Evolutionary conservation across 2,113 vertebrate species (phyloP), one percentile per base, ranked within the genome.

Genomic region (Callithrix jacchus): DNA sequence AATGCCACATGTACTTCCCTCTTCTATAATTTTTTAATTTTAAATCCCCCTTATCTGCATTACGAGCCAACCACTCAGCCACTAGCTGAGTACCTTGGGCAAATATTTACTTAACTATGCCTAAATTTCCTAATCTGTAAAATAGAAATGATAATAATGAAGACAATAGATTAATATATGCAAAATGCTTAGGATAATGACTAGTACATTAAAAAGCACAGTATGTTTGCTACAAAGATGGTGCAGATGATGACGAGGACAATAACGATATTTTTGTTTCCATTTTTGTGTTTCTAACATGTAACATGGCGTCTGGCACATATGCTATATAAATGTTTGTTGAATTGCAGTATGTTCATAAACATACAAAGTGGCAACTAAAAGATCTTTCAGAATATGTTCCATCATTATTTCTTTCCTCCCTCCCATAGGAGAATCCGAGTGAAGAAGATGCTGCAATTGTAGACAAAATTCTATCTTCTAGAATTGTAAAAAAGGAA

Each of bases 381-480:
- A 94, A 92, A 80, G 21, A 56, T 14, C 82, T 92, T 90, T 94
- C n/a, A 86, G 45, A 91, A 56, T 73, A 8, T 91, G 16, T 64
- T 96, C 35, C 2, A 21, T 73, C 27, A 35, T 71, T 11, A 18
- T 89, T 86, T 76, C 83, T 91, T 61, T 20, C 42, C 16, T 96
- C 12, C 1, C 18, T 92, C 14, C 85, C 81, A 0, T 49, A 99
- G 99, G 99, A 99, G 97, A 99, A 99, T 97, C 99, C 99, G 49
- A 99, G 99, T 98, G 99, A 99, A 98, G 99, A 99, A 98, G 99
- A 99, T 96, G 99, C 99, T 95, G 99, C 99, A 54, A 99, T 99
- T 98, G 99, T 99, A 92, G 99, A 99, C 98, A 99, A 99, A 98
- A 99, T 99, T 97, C 98, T 99, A 97, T 99, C 99, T 56, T 99